phyloP scores from a whole-genome alignment of 2,888 invertebrate species.

The Leptarthrus brevirostris region DNA sequence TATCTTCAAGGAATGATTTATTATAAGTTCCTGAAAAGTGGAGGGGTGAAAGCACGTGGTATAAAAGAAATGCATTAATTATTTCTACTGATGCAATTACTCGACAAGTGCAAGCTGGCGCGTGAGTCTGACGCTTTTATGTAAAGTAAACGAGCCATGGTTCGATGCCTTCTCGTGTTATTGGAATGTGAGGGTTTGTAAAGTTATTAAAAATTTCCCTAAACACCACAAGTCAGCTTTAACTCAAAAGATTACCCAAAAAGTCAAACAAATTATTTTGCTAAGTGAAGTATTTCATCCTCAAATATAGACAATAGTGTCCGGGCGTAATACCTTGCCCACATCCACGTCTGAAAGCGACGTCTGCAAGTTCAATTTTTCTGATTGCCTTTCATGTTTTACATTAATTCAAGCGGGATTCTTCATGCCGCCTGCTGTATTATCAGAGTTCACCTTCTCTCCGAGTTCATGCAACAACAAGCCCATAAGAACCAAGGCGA shows the following conservation, averaged over 20 bases:
- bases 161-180: too few species aligned
- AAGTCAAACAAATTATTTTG: too few species aligned
- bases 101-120: neutral
- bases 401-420: neutral
- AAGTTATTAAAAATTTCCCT: too few species aligned
- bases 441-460: neutral
- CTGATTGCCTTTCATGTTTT: neutral
- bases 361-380: too few species aligned
- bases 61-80: constrained; percentile 27
- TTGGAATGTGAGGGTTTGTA: too few species aligned
- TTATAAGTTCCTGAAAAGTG: neutral
- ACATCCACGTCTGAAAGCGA: too few species aligned
- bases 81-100: constrained; percentile 1
- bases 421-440: neutral
- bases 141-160: neutral
- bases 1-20: constrained; percentile 2
- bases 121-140: neutral
- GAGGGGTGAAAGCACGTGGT: constrained; percentile 1
- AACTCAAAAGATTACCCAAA: too few species aligned
- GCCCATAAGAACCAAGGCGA: neutral
- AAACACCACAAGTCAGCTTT: too few species aligned
- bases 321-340: too few species aligned
- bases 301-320: too few species aligned
- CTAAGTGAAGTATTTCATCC: too few species aligned
- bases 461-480: neutral